phyloP scores from a whole-genome alignment of 2,113 vertebrate genomes.

The mouse (Mus musculus) region DNA sequence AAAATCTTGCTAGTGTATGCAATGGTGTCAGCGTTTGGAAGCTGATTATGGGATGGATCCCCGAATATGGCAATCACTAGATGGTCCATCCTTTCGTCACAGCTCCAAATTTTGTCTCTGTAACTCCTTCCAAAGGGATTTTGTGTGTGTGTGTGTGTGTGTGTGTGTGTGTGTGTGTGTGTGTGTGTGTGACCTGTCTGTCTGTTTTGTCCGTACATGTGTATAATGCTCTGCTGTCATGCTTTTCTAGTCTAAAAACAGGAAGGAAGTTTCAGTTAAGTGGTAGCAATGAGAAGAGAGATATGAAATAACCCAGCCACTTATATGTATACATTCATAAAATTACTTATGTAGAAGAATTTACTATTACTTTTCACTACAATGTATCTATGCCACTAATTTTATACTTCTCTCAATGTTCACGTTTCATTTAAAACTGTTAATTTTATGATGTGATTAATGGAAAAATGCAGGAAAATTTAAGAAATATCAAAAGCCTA shows the following conservation, averaged over 20 bases:
- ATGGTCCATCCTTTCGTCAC: no score
- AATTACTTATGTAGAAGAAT: not conserved
- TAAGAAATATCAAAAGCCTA: not conserved
- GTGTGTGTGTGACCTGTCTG: no score
- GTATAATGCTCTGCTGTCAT: not conserved
- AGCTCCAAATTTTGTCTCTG: no score
- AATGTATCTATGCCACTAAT: not conserved
- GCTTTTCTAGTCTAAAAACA: conserved; percentile 14
- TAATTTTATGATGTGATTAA: not conserved
- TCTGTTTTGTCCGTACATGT: not conserved
- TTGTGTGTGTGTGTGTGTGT: not conserved
- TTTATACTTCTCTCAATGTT: not conserved
- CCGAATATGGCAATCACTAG: no score
- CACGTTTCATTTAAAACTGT: not conserved
- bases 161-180: not conserved
- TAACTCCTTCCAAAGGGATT: not conserved
- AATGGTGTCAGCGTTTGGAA: no score
- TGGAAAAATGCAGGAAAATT: not conserved
- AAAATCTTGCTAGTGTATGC: no score
- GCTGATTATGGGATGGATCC: no score
- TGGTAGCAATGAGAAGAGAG: not conserved
- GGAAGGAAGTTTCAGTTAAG: not conserved
- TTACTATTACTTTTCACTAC: conserved; percentile 18
- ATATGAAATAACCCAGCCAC: not conserved
- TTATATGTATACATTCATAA: not conserved